Percentiles rank a stretch among this genome's conserved stretches.
Conservation (phyloP, 2,888 invertebrate species). For the Hedychridium roseum region DNA sequence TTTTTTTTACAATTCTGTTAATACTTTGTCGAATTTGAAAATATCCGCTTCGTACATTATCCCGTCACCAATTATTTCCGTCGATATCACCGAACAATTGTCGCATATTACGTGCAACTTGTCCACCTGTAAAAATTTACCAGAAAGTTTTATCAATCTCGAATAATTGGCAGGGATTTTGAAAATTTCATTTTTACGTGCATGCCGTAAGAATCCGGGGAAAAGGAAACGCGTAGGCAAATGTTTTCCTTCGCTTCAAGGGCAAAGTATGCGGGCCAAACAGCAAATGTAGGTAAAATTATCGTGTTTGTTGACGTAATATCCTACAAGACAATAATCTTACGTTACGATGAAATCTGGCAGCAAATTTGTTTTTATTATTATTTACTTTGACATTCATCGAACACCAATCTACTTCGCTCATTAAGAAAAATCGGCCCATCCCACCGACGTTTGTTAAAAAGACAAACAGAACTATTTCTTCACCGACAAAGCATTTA, state of each 20-base stretch:
- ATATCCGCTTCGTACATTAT: slow-evolving; percentile 52
- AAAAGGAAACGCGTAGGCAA: slow-evolving; percentile 58
- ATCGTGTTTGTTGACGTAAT: slow-evolving; percentile 49
- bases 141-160: no score
- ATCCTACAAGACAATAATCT: slow-evolving; percentile 47
- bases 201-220: slow-evolving; percentile 56
- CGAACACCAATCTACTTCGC: slow-evolving; percentile 63
- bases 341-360: slow-evolving; percentile 1
- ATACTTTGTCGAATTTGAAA: slow-evolving; percentile 33
- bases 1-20: background rate
- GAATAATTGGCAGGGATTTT: no score
- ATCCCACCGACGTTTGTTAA: slow-evolving; percentile 59
- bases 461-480: slow-evolving; percentile 43
- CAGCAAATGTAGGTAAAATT: slow-evolving; percentile 51
- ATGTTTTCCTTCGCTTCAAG: slow-evolving; percentile 55
- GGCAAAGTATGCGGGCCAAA: slow-evolving; percentile 62
- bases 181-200: no score
- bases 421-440: slow-evolving; percentile 63
- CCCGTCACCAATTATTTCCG: slow-evolving; percentile 64
- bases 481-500: slow-evolving; percentile 59
- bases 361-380: slow-evolving; percentile 2
- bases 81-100: slow-evolving; percentile 57
- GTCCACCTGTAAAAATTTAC: slow-evolving; percentile 54
- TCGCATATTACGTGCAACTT: slow-evolving; percentile 62
- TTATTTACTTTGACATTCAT: slow-evolving; percentile 56